Evolutionary conservation across 2,113 vertebrate genomes (phyloP), one percentile per base, ranked within the genome.

Genomic region (Hiodon tergisus): DNA sequence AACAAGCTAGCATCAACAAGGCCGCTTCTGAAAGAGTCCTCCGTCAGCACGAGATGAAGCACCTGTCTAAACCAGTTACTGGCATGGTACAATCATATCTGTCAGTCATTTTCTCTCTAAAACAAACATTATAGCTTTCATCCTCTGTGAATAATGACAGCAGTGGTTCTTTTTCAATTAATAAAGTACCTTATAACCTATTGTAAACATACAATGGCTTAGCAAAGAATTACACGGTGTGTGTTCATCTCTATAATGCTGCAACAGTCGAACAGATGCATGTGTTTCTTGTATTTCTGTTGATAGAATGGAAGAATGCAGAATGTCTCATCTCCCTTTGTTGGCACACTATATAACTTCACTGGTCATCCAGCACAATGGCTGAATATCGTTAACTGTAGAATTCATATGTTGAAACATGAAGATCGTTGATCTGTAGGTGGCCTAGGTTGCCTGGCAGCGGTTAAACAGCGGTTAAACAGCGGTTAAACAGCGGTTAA

Each of bases 261-360:
- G 8, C 48, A 53, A 13, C 14, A 3, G 17, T 17, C 4, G 2
- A 50, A 14, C 72, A 67, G 63, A 67, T 48, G 62, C 48, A 48
- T 57, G 8, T 58, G 63, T 50, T 58, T 57, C n/a, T 2, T 13
- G 53, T 11, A 8, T 31, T 13, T n/a, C 54, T 50, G 65, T 6
- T 75, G 53, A 75, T 17, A 57, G 73, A 75, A 75, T 17, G 48
- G 73, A 75, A 48, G 58, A 68, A 47, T 67, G 10, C 31, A 63
- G 48, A 14, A 53, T 58, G 31, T 55, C 63, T 11, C 31, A 16
- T 4, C 10, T 6, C 63, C 51, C 58, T 67, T 14, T 67, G 73
- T 75, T 68, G 5, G 31, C 48, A 8, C 58, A 67, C 58, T 13
- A 58, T 16, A 16, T 46, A 6, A 2, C 62, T 72, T 72, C 57